Conservation (phyloP, 2,888 invertebrate genomes). For the Patella caerulea region DNA sequence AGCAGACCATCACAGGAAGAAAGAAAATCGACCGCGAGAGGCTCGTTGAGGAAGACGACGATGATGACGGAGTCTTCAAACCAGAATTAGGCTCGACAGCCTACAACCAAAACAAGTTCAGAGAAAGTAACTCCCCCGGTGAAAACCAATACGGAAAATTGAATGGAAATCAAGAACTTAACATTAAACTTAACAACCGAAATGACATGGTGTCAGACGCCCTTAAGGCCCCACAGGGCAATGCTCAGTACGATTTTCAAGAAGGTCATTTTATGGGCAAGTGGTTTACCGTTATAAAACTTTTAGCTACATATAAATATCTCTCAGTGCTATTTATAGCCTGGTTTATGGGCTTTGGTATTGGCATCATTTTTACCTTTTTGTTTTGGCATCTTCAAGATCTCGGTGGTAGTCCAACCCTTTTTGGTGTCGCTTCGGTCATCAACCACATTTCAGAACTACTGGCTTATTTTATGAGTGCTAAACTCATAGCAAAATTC, state of each 20-base stretch:
- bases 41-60: slow-evolving; percentile 57
- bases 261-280: slow-evolving; percentile 71
- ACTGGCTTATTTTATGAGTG: slow-evolving; percentile 98
- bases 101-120: slow-evolving; percentile 16
- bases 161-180: slow-evolving; percentile 33
- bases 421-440: slow-evolving; percentile 98
- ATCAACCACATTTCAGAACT: slow-evolving; percentile 99
- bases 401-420: slow-evolving; percentile 94
- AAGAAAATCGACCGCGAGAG: slow-evolving; percentile 50
- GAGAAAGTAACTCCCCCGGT: background rate
- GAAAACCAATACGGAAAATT: slow-evolving; percentile 8
- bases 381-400: slow-evolving; percentile 94
- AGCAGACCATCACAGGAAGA: slow-evolving; percentile 50
- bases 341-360: slow-evolving; percentile 99
- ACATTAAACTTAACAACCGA: slow-evolving; percentile 71
- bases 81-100: slow-evolving; percentile 23
- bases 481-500: slow-evolving; percentile 92
- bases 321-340: slow-evolving; percentile 88
- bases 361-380: slow-evolving; percentile 98
- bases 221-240: slow-evolving; percentile 48
- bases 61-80: slow-evolving; percentile 45
- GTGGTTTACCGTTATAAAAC: slow-evolving; percentile 91
- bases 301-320: slow-evolving; percentile 91
- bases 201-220: slow-evolving; percentile 63
- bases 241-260: slow-evolving; percentile 22